Conservation (phyloP, 2,888 invertebrate genomes). For the Galeruca laticollis region DNA sequence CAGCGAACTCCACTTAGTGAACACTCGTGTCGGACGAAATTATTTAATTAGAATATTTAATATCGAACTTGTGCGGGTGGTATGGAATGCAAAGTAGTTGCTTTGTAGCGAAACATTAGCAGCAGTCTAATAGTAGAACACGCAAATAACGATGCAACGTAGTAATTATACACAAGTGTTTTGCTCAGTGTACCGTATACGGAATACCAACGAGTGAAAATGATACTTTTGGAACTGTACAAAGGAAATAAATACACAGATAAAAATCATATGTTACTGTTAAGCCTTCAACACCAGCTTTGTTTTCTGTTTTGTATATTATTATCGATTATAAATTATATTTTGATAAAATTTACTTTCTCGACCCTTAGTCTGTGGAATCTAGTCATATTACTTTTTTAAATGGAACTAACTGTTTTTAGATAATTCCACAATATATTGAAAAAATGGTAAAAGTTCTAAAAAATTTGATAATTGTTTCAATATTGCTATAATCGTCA, state of each 20-base stretch:
- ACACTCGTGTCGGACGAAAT: constrained; percentile 40
- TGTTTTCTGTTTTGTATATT: too few species aligned
- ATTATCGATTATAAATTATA: too few species aligned
- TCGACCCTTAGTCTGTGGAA: too few species aligned
- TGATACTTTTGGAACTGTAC: constrained; percentile 8
- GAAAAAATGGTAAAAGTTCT: too few species aligned
- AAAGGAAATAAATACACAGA: constrained; percentile 1
- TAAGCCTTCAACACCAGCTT: too few species aligned
- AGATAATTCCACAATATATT: too few species aligned
- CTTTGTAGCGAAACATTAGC: constrained; percentile 52
- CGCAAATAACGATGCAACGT: constrained; percentile 49
- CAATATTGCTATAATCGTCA: too few species aligned
- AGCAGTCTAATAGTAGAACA: constrained; percentile 45
- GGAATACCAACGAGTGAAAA: constrained; percentile 52
- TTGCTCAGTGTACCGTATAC: constrained; percentile 52
- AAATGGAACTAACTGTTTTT: too few species aligned
- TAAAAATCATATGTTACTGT: neutral
- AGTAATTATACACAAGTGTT: constrained; percentile 59
- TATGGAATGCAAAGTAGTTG: constrained; percentile 44
- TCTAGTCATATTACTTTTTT: too few species aligned
- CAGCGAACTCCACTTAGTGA: constrained; percentile 39
- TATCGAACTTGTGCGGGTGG: constrained; percentile 37
- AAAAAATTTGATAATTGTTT: too few species aligned
- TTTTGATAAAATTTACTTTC: too few species aligned
- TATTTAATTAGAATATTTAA: constrained; percentile 48